phyloP scores from a whole-genome alignment of 2,888 invertebrate species.

The Flabesymbios commensalis region DNA sequence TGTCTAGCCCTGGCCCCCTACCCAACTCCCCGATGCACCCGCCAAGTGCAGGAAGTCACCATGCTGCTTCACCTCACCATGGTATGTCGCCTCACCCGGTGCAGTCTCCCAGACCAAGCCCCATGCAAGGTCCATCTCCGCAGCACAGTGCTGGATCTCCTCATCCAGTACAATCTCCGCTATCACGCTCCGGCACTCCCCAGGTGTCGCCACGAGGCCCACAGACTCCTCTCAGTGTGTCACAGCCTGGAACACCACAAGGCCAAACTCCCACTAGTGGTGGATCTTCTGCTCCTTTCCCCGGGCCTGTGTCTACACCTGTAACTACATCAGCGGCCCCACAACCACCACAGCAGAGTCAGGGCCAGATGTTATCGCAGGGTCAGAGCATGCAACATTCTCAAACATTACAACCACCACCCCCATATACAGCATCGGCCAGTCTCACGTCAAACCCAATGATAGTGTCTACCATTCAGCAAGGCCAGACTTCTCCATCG shows the following conservation, averaged over 20 bases:
- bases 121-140: slow-evolving; percentile 9
- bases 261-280: not conserved
- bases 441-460: no score
- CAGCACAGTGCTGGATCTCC: slow-evolving; percentile 6
- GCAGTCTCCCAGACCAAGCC: slow-evolving; percentile 35
- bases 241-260: not conserved
- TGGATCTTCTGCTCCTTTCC: not conserved
- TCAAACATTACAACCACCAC: no score
- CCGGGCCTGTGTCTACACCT: not conserved
- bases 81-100: slow-evolving; percentile 43
- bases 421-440: no score
- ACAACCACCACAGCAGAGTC: no score
- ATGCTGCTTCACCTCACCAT: no score
- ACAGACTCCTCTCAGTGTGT: not conserved
- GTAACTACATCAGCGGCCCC: not conserved
- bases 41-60: not conserved
- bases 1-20: no score
- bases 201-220: slow-evolving; percentile 17
- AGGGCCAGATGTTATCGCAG: no score
- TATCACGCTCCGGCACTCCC: slow-evolving; percentile 29
- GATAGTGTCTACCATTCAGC: no score
- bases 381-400: no score
- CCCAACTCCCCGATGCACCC: slow-evolving; percentile 11
- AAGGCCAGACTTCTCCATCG: no score
- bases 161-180: not conserved